phyloP scores from a whole-genome alignment of 2,888 invertebrate species.

The Synanthedon andrenaeformis region DNA sequence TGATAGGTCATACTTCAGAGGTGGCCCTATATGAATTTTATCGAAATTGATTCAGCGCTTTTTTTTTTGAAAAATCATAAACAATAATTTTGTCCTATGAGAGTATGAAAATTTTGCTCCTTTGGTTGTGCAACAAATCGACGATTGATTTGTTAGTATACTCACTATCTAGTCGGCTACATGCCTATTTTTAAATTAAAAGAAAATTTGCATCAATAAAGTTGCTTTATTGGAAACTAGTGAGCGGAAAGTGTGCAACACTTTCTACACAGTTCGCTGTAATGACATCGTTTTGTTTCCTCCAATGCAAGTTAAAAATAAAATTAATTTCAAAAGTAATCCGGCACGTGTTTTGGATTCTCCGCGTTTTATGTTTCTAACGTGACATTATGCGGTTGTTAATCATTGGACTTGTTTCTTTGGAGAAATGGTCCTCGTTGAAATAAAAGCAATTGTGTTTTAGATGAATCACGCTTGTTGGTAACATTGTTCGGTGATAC shows the following conservation, averaged over 20 bases:
- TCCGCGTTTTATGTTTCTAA: slow-evolving; percentile 2
- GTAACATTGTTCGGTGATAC: background rate
- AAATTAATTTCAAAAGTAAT: slow-evolving; percentile 15
- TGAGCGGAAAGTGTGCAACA: background rate
- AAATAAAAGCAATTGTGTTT: slow-evolving; percentile 1
- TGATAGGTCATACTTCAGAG: too few species aligned
- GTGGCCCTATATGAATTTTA: too few species aligned
- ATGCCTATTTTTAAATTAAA: too few species aligned
- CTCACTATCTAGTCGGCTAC: too few species aligned
- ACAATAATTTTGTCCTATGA: too few species aligned
- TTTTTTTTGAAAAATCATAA: too few species aligned
- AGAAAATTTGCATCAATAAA: too few species aligned
- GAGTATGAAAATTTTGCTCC: too few species aligned
- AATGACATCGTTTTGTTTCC: slow-evolving; percentile 2
- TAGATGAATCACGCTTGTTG: slow-evolving; percentile 5
- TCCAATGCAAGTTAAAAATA: slow-evolving; percentile 20
- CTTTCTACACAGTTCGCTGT: background rate
- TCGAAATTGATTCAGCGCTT: too few species aligned
- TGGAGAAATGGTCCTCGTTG: background rate
- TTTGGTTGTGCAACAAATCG: too few species aligned
- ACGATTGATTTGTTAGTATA: too few species aligned
- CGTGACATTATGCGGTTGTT: slow-evolving; percentile 3
- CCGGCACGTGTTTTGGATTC: slow-evolving; percentile 11
- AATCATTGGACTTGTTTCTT: slow-evolving; percentile 7
- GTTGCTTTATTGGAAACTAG: background rate